Evolutionary conservation across 2,888 invertebrate genomes (phyloP).

Genomic region (Apamea crenata): DNA sequence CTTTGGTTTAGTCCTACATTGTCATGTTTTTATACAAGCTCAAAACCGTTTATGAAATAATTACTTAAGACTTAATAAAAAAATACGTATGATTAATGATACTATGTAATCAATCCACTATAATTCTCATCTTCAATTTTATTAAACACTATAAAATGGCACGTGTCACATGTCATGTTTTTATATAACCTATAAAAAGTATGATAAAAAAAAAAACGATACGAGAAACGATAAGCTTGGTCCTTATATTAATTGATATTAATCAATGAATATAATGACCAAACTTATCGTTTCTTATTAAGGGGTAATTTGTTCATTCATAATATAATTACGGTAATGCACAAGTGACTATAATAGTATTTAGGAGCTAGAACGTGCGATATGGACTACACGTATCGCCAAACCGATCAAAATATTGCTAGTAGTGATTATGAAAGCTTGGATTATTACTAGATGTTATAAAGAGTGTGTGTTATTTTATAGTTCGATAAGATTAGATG

Average conservation of each 20-base stretch:
- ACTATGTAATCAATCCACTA: background rate
- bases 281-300: constrained; percentile 21
- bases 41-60: background rate
- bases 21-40: background rate
- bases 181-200: constrained; percentile 21
- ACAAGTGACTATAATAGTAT: constrained; percentile 28
- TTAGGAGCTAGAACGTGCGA: constrained; percentile 21
- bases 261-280: constrained; percentile 28
- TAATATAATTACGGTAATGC: constrained; percentile 27
- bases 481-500: background rate
- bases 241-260: no score
- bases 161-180: background rate
- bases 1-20: background rate
- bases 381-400: constrained; percentile 9
- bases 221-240: no score
- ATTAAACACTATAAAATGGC: background rate
- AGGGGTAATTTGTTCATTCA: constrained; percentile 12
- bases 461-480: constrained; percentile 2
- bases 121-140: background rate
- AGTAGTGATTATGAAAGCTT: background rate
- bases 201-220: background rate
- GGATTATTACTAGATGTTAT: constrained; percentile 6
- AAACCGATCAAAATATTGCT: constrained; percentile 31
- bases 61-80: background rate
- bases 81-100: background rate